Percentiles rank a stretch among this genome's conserved stretches.
These are phyloP conservation scores for Philonicus albiceps DNA, from an alignment of 2,888 invertebrate genomes.

Conservation along the genomic window DNA sequence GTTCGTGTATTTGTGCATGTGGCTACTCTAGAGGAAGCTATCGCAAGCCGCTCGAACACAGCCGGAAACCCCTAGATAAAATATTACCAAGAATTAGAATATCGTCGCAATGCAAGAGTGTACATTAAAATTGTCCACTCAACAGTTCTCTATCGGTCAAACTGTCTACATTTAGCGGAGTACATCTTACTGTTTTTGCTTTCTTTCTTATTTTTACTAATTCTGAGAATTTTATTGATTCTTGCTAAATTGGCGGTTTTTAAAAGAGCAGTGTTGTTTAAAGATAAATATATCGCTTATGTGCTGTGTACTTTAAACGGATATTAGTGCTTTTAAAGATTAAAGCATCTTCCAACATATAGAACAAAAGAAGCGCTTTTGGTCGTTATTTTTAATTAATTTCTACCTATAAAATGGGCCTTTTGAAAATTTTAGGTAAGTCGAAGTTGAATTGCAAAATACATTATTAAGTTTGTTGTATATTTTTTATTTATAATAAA, in stretches of 20 bases:
- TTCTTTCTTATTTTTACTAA: neutral
- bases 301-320: neutral
- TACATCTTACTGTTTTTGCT: neutral
- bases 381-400: neutral
- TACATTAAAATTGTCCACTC: neutral
- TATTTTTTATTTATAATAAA: neutral
- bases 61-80: neutral
- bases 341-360: neutral
- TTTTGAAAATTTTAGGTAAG: neutral
- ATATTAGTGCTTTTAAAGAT: neutral
- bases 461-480: neutral
- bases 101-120: neutral
- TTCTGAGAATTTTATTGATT: neutral
- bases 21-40: neutral
- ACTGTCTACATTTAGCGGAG: neutral
- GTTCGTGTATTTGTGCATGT: neutral
- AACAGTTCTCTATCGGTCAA: neutral
- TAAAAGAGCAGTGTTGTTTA: neutral
- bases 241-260: neutral
- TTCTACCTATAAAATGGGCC: neutral
- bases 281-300: neutral
- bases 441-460: neutral
- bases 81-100: neutral
- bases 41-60: neutral
- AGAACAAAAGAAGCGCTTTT: neutral